These are phyloP conservation scores for Odontophorus gujanensis DNA, from an alignment of 2,113 vertebrate species.

Conservation along the genomic window DNA sequence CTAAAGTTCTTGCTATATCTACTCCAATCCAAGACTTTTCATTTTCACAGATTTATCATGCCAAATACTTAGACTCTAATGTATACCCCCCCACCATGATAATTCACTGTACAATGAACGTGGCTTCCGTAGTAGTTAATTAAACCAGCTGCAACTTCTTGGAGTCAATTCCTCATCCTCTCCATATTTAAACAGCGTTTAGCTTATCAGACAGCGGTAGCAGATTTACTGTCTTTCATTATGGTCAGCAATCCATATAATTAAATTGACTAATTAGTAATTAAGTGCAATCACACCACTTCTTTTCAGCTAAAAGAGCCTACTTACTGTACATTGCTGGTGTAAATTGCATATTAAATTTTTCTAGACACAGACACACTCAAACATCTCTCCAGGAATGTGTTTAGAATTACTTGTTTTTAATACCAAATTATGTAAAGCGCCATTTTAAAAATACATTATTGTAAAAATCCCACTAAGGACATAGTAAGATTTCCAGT, in stretches of 20 bases:
- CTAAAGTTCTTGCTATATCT: background rate
- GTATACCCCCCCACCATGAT: background rate
- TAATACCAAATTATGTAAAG: constrained; percentile 11
- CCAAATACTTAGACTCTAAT: background rate
- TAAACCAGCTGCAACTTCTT: constrained; percentile 17
- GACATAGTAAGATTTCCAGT: background rate
- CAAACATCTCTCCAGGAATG: constrained; percentile 44
- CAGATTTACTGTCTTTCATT: constrained; percentile 67
- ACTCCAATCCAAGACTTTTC: background rate
- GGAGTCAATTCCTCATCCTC: constrained; percentile 20
- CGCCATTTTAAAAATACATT: background rate
- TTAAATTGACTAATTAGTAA: constrained; percentile 73
- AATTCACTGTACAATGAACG: background rate
- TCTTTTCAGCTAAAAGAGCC: constrained; percentile 72
- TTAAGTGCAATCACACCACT: constrained; percentile 74
- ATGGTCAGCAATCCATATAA: constrained; percentile 75
- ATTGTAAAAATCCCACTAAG: background rate
- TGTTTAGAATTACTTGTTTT: constrained; percentile 61
- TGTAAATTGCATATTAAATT: constrained; percentile 75
- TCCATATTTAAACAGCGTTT: constrained; percentile 53
- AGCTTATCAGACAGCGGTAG: constrained; percentile 51
- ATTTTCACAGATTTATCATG: background rate
- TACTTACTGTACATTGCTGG: constrained; percentile 70
- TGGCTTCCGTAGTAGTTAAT: background rate
- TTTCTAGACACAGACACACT: constrained; percentile 66